A percentile compares a stretch with the other conserved stretches of the same genome.
phyloP scores from a whole-genome alignment of 1,140 invertebrate genomes.

The Drosophila biarmipes region DNA sequence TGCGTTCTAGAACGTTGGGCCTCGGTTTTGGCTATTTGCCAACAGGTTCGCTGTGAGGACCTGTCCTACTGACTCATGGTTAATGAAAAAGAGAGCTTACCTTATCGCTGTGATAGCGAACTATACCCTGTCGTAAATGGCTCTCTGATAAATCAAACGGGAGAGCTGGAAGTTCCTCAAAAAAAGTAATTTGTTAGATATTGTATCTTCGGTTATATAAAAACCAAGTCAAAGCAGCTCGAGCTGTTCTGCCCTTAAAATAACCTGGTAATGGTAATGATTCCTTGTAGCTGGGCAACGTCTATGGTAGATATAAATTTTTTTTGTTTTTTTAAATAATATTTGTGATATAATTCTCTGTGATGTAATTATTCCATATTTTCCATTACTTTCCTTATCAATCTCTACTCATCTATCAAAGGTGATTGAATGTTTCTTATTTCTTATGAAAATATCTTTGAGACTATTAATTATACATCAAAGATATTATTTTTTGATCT shows the following conservation, averaged over 20 bases:
- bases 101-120: conserved; percentile 24
- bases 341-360: background rate
- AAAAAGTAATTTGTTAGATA: background rate
- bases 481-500: no score
- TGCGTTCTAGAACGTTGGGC: conserved; percentile 2
- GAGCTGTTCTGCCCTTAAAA: background rate
- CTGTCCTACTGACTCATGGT: conserved; percentile 21
- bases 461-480: no score
- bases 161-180: background rate
- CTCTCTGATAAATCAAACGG: conserved; percentile 7
- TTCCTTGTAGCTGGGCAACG: no score
- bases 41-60: conserved; percentile 16
- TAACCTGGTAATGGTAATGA: background rate
- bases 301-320: no score
- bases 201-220: background rate
- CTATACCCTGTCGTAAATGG: conserved; percentile 5
- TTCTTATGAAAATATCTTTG: no score
- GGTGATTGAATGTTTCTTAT: conserved; percentile 36
- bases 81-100: conserved; percentile 11
- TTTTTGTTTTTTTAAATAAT: no score
- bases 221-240: background rate
- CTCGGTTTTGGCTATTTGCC: no score
- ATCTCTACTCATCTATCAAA: conserved; percentile 15
- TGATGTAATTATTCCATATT: background rate
- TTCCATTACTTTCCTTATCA: background rate